These are phyloP conservation scores for Iguana delicatissima DNA, from an alignment of 2,797 vertebrate species.

Conservation along the genomic window DNA sequence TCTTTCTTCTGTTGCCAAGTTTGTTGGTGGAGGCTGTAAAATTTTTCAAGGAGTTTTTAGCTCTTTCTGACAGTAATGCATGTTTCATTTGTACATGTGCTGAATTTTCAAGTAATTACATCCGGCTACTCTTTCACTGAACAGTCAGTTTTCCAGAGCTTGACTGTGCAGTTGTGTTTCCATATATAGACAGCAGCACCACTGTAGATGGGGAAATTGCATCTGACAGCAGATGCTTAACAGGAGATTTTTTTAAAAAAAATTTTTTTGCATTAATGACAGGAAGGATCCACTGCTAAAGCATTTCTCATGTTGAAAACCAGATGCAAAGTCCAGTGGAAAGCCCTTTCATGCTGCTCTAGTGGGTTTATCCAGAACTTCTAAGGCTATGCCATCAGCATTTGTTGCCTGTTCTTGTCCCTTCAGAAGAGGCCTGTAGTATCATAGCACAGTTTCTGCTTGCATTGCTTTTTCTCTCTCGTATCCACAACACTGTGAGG, in stretches of 20 bases:
- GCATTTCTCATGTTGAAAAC: slow-evolving; percentile 32
- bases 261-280: slow-evolving; percentile 35
- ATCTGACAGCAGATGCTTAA: slow-evolving; percentile 49
- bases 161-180: slow-evolving; percentile 58
- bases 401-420: background rate
- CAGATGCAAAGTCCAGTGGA: background rate
- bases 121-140: slow-evolving; percentile 70
- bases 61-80: slow-evolving; percentile 62
- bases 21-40: slow-evolving; percentile 45
- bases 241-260: background rate
- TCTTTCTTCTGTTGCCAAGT: slow-evolving; percentile 69
- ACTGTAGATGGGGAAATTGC: slow-evolving; percentile 35
- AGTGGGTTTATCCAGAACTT: background rate
- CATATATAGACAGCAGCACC: background rate
- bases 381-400: background rate
- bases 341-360: background rate
- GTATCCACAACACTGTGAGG: slow-evolving; percentile 48
- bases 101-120: slow-evolving; percentile 59
- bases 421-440: slow-evolving; percentile 41
- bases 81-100: slow-evolving; percentile 54
- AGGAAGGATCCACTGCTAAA: slow-evolving; percentile 62
- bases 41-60: slow-evolving; percentile 47
- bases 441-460: slow-evolving; percentile 5
- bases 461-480: slow-evolving; percentile 36
- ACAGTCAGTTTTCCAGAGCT: slow-evolving; percentile 52